Evolutionary conservation across 2,888 invertebrate species (phyloP).

Genomic region (Amphipyra tragopoginis): DNA sequence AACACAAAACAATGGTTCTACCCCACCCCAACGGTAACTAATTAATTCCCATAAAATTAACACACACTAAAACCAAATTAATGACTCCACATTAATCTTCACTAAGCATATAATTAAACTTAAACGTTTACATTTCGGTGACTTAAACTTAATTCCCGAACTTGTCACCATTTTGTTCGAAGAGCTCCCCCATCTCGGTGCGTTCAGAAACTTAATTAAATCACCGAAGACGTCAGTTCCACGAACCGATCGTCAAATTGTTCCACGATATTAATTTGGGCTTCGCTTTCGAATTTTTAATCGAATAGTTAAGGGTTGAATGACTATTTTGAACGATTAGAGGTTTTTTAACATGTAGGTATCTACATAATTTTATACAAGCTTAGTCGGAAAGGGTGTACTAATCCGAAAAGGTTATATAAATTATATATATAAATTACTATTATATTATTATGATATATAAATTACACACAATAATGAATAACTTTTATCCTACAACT

Average conservation of each 20-base stretch:
- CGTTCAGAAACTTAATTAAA: conserved; percentile 84
- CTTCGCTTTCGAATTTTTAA: conserved; percentile 43
- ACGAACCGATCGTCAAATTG: conserved; percentile 71
- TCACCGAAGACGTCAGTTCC: conserved; percentile 72
- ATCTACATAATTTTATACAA: too few relatives aligned
- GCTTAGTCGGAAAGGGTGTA: too few relatives aligned
- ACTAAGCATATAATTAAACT: conserved; percentile 45
- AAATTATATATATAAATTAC: too few relatives aligned
- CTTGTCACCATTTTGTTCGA: conserved; percentile 55
- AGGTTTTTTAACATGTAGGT: not conserved
- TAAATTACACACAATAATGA: too few relatives aligned
- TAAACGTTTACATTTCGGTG: conserved; percentile 44
- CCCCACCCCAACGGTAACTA: not conserved
- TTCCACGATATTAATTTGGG: conserved; percentile 74
- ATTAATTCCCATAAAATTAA: conserved; percentile 27
- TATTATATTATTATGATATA: too few relatives aligned
- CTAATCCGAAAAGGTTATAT: too few relatives aligned
- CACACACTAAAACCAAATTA: conserved; percentile 39
- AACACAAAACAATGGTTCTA: not conserved
- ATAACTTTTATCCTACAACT: too few relatives aligned
- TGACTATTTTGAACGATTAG: not conserved
- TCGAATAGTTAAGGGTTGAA: conserved; percentile 27
- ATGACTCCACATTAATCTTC: conserved; percentile 33
- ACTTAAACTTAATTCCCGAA: conserved; percentile 43
- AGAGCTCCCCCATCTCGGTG: conserved; percentile 55